These are phyloP conservation scores for Todiramphus saurophagus DNA, from an alignment of 2,113 vertebrate genomes.

Conservation along the genomic window DNA sequence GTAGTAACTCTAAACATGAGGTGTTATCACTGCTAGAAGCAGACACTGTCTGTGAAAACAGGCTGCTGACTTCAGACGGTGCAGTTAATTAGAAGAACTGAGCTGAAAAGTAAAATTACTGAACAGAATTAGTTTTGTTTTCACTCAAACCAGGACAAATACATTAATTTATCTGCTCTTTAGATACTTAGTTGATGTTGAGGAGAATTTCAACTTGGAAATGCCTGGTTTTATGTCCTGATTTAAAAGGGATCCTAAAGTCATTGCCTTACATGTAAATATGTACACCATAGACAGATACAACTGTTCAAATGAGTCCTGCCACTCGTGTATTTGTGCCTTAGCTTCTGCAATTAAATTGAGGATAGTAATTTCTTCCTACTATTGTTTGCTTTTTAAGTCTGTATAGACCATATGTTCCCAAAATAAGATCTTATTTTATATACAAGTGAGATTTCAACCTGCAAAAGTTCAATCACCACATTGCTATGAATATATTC, in stretches of 20 bases:
- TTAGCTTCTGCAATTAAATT: background rate
- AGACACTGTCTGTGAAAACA: too few species aligned
- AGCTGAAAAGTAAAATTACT: too few species aligned
- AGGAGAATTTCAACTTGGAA: background rate
- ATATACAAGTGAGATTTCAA: background rate
- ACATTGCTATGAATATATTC: background rate
- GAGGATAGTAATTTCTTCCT: background rate
- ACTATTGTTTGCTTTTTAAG: background rate
- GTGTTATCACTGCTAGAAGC: too few species aligned
- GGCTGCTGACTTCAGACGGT: too few species aligned
- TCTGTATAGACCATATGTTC: background rate
- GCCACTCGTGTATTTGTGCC: background rate
- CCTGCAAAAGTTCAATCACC: background rate
- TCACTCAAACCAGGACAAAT: too few species aligned
- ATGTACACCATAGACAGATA: rapidly evolving
- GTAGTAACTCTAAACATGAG: too few species aligned
- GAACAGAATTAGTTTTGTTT: too few species aligned
- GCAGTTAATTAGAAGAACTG: too few species aligned
- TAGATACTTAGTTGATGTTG: background rate
- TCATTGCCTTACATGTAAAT: background rate
- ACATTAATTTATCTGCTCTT: background rate
- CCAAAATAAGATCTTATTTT: background rate
- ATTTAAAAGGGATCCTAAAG: background rate
- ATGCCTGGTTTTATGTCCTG: background rate
- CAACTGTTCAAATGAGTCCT: background rate